Conservation (phyloP, 2,113 vertebrate genomes). For the Oryzias woworae region DNA sequence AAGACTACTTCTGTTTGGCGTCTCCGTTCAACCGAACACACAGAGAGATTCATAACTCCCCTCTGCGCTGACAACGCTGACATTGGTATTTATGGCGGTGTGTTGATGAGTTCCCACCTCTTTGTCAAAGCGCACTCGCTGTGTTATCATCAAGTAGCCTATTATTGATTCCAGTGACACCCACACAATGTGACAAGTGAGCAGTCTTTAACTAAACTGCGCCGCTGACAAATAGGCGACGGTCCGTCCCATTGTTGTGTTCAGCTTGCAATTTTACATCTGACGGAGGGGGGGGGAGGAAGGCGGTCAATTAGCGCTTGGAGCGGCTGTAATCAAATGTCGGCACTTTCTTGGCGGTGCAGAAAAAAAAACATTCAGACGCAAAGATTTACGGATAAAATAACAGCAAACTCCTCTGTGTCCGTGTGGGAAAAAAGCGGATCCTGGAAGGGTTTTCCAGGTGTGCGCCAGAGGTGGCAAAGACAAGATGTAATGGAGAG, state of each 20-base stretch:
- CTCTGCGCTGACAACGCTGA: constrained; percentile 28
- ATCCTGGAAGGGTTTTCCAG: background rate
- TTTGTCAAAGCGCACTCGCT: constrained; percentile 37
- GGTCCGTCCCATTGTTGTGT: constrained; percentile 41
- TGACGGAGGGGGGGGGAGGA: constrained; percentile 37
- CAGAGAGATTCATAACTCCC: constrained; percentile 32
- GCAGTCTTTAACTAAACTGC: constrained; percentile 61
- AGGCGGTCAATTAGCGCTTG: constrained; percentile 37
- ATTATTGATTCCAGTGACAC: constrained; percentile 64
- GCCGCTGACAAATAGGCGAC: constrained; percentile 52
- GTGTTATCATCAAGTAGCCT: constrained; percentile 51
- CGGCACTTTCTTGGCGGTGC: constrained; percentile 34
- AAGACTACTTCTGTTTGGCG: constrained; percentile 18
- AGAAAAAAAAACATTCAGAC: constrained; percentile 9
- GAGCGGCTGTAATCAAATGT: constrained; percentile 31
- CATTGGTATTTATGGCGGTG: constrained; percentile 47
- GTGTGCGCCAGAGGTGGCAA: constrained; percentile 14
- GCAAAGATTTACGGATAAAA: constrained; percentile 32
- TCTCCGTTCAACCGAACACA: background rate
- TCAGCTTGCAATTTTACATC: constrained; percentile 45
- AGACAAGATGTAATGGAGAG: constrained; percentile 49
- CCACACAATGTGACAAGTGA: constrained; percentile 58
- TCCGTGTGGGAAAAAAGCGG: too few relatives aligned
- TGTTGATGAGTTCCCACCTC: constrained; percentile 55
- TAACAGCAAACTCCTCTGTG: background rate